phyloP scores from a whole-genome alignment of 2,113 vertebrate species.

The Polyodon spathula region DNA sequence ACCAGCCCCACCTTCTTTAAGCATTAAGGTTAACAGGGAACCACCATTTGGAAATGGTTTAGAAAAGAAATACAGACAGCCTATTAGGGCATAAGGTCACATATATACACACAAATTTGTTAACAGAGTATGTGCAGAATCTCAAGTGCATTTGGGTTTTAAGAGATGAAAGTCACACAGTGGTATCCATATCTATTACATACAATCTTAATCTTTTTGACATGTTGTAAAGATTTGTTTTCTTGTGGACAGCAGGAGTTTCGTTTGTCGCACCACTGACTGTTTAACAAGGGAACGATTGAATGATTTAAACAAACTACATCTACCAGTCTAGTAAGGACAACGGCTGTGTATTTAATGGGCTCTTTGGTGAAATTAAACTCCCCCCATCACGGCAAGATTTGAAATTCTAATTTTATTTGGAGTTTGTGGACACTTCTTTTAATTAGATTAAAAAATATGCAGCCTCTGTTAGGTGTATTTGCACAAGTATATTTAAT shows the following conservation, averaged over 20 bases:
- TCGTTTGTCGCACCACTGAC: constrained; percentile 1
- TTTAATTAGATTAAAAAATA: constrained; percentile 43
- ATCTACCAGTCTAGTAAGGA: constrained; percentile 31
- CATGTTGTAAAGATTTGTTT: too few species aligned
- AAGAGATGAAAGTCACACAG: too few species aligned
- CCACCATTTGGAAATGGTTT: too few species aligned
- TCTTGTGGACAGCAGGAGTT: background rate
- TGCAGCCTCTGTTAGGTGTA: constrained; percentile 26
- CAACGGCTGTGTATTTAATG: constrained; percentile 38
- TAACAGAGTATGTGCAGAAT: too few species aligned
- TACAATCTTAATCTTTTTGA: too few species aligned
- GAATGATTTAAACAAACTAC: constrained; percentile 28
- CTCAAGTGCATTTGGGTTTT: too few species aligned
- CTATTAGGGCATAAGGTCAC: too few species aligned
- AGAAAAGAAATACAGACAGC: too few species aligned
- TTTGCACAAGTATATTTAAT: constrained; percentile 32
- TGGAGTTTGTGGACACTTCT: constrained; percentile 31
- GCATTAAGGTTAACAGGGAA: too few species aligned
- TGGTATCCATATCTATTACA: too few species aligned
- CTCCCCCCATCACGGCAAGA: constrained; percentile 18
- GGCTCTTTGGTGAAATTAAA: constrained; percentile 33
- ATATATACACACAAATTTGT: too few species aligned
- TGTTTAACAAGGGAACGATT: constrained; percentile 27
- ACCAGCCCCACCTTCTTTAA: too few species aligned
- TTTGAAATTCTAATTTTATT: constrained; percentile 20